Evolutionary conservation across 2,797 vertebrate species (phyloP).

Genomic region (Echeneis naucrates): DNA sequence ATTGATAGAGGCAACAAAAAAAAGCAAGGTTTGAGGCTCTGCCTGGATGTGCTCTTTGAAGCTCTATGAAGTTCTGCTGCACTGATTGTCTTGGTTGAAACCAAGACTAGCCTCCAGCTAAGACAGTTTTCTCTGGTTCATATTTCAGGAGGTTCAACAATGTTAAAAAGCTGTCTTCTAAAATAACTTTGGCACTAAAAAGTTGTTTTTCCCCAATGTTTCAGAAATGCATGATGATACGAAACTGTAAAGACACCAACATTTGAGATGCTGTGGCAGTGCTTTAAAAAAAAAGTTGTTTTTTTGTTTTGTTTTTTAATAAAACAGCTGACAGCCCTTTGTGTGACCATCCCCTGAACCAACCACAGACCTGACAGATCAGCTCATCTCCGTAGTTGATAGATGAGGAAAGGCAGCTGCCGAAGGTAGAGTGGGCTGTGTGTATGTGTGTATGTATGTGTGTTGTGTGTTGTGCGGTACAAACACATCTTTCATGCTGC

Average conservation of each 20-base stretch:
- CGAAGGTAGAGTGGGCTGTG: slow-evolving; percentile 34
- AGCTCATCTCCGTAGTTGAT: slow-evolving; percentile 27
- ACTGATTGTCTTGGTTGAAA: not conserved
- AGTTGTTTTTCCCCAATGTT: not conserved
- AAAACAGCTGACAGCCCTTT: slow-evolving; percentile 33
- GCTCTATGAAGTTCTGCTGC: not conserved
- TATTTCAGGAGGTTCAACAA: slow-evolving; percentile 9
- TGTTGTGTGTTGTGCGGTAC: not conserved
- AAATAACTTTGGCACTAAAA: slow-evolving; percentile 21
- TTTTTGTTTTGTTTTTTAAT: no score
- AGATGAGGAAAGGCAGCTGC: slow-evolving; percentile 54
- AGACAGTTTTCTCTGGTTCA: not conserved
- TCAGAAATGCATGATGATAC: slow-evolving; percentile 5
- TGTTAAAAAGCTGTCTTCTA: slow-evolving; percentile 17
- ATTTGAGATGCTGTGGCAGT: not conserved
- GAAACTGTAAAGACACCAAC: slow-evolving; percentile 8
- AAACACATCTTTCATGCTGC: slow-evolving; percentile 25
- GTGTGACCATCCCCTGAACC: slow-evolving; percentile 34
- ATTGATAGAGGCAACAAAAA: not conserved
- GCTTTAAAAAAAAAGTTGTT: no score
- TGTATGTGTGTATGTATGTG: not conserved
- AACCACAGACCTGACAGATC: slow-evolving; percentile 42
- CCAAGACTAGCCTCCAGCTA: not conserved
- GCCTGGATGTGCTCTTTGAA: not conserved
- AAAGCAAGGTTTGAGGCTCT: not conserved